Evolutionary conservation across 2,888 invertebrate genomes (phyloP).

Genomic region (Oxycera nigricornis): DNA sequence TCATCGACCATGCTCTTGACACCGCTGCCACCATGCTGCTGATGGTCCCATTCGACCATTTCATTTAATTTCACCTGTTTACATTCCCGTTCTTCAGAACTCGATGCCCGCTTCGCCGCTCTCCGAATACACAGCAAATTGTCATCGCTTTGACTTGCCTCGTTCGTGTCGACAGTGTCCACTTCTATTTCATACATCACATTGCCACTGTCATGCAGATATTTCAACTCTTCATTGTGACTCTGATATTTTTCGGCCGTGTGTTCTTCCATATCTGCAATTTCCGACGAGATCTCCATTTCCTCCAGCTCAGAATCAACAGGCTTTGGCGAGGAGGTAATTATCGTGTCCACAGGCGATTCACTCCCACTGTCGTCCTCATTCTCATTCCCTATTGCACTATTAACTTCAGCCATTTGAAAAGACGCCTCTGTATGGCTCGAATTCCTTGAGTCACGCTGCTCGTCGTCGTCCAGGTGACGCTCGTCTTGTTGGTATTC

Average conservation of each 20-base stretch:
- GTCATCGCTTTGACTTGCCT: slow-evolving; percentile 13
- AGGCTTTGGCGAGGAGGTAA: neutral
- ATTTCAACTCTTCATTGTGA: neutral
- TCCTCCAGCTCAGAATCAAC: neutral
- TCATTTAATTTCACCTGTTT: slow-evolving; percentile 47
- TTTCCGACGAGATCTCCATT: neutral
- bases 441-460: neutral
- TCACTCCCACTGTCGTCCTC: neutral
- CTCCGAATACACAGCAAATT: neutral
- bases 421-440: neutral
- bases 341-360: neutral
- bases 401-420: neutral
- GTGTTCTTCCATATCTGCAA: neutral
- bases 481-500: neutral
- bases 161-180: slow-evolving; percentile 34
- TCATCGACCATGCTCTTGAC: slow-evolving; percentile 45
- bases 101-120: slow-evolving; percentile 45
- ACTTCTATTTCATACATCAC: slow-evolving; percentile 44
- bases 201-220: slow-evolving; percentile 35
- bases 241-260: neutral
- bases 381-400: slow-evolving; percentile 14
- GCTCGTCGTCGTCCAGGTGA: neutral
- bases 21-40: slow-evolving; percentile 49
- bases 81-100: slow-evolving; percentile 45
- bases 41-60: slow-evolving; percentile 42